Evolutionary conservation across 35 echinoderm and acorn worm species (phyloP).

Genomic region (Ophiothrix spiculata): DNA sequence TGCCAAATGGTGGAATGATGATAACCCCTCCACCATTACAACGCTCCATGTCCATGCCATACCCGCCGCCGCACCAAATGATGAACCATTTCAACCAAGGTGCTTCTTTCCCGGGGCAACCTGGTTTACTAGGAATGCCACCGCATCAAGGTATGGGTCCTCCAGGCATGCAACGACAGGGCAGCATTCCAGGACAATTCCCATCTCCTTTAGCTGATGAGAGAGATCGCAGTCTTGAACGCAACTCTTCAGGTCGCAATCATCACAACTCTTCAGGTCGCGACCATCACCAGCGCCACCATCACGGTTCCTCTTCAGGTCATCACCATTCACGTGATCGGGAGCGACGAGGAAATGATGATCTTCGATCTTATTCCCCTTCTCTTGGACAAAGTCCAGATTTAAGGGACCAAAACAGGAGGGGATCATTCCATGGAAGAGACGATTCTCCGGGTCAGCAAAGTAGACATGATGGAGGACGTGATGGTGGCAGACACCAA

Average conservation of each 20-base stretch:
- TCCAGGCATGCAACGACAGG: not conserved
- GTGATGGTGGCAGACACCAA: not conserved
- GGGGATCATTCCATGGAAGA: not conserved
- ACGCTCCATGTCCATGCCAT: conserved; percentile 9
- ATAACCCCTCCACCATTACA: conserved; percentile 8
- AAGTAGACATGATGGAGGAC: not conserved
- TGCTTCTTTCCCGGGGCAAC: not conserved
- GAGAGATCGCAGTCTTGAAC: not conserved
- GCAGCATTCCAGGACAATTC: not conserved
- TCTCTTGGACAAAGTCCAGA: not conserved
- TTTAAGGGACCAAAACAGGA: not conserved
- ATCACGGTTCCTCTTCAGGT: not conserved
- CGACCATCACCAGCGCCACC: not conserved
- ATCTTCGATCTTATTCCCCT: not conserved
- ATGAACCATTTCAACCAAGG: not conserved
- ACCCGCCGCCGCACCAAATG: not conserved
- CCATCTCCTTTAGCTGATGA: not conserved
- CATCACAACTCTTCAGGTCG: not conserved
- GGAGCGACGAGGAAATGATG: not conserved
- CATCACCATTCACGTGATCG: not conserved
- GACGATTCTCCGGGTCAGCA: not conserved
- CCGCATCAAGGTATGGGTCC: conserved; percentile 8
- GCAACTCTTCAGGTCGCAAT: not conserved
- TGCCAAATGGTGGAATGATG: not conserved
- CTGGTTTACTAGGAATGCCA: not conserved